Base-by-base conservation (phyloP, 1,140 invertebrate genomes). In the Andricus grossulariae region DNA sequence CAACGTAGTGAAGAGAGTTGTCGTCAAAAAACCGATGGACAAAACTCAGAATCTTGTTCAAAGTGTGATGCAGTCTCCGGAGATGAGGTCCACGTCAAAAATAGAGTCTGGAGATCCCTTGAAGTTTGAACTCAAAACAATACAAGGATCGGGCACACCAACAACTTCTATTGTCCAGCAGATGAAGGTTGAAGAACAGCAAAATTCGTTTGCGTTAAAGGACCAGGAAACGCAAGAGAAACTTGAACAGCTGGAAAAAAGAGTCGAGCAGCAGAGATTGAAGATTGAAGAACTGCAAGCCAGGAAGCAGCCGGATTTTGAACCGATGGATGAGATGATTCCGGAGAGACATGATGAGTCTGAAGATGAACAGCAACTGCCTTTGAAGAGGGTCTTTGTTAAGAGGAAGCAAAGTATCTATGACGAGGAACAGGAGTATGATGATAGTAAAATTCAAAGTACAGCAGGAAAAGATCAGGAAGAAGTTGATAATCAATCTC, bases 381-480 rank as follows among this genome's bases (percentile, higher is more conserved):
- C 91, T 5, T 74, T 92, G 3, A 92, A 92, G 49, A 83, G 91
- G 54, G 91, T 92, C 0, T 92, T 92, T 32, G 90, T 91, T 7
- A 92, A 92, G 52, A 84, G 90, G 70, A 92, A 92, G 71, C 89
- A 91, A 51, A 90, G 91, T 32, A 88, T 92, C 79, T 92, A 91
- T 16, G 91, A 92, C 13, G 91, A 92, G 55, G 91, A 90, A 45
- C 85, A 88, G 10, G 90, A 90, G 50, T 92, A 92, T 21, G 84
- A 88, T 45, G 89, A 91, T 7, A 81, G 83, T 16, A 76, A 84
- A 52, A 18, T 16, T 11, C 3, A 80, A 70, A 19, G 60, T 75
- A 39, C 80, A 80, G 18, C 80, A 74, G 18, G 18, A 18, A 11
- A 76, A 66, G 39, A 71, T n/a, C 50, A 78, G 13, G 72, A 39